Conservation (phyloP, 2,113 vertebrate genomes). For the Nipponia nippon region DNA sequence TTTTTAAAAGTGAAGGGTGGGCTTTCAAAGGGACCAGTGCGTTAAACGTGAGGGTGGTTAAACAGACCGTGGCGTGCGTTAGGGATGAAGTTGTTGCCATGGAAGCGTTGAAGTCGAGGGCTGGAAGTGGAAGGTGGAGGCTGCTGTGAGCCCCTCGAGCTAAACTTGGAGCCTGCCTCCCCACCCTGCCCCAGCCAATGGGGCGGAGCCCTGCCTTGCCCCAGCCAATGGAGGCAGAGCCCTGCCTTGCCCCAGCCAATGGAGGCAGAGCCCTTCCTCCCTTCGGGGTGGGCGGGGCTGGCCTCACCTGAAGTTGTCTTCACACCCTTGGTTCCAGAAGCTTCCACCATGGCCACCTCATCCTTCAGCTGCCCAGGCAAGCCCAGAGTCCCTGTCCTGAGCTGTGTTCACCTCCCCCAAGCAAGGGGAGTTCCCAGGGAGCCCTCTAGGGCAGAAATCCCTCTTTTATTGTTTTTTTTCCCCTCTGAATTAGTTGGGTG, state of each 20-base stretch:
- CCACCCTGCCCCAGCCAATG: neutral
- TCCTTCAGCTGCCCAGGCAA: accelerated
- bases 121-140: neutral
- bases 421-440: too few species aligned
- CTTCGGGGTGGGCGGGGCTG: accelerated
- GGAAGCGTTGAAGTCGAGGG: too few species aligned
- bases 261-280: neutral
- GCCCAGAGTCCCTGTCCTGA: neutral
- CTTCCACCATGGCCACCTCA: accelerated
- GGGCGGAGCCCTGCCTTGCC: neutral
- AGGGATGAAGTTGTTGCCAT: too few species aligned
- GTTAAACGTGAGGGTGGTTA: accelerated
- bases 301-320: accelerated
- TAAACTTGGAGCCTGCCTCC: neutral
- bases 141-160: neutral
- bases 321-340: neutral
- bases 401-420: neutral
- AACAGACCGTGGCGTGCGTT: accelerated
- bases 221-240: neutral
- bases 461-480: too few species aligned
- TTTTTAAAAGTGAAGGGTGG: accelerated
- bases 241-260: neutral
- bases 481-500: too few species aligned
- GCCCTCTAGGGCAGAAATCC: neutral
- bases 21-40: neutral